Evolutionary conservation across 2,888 invertebrate species (phyloP).

Genomic region (Gerris lacustris): DNA sequence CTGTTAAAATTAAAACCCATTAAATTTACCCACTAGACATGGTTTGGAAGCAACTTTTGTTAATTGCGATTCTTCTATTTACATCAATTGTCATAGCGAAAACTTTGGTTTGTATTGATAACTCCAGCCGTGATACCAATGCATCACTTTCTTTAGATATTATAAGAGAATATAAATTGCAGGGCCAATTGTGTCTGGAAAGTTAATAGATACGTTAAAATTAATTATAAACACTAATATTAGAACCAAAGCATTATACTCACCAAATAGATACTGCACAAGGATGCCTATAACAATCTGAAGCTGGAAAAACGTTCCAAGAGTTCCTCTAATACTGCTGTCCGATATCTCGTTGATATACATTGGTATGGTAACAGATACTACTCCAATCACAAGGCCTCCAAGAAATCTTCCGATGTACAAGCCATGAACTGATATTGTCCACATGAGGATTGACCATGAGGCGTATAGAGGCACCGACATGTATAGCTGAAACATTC

Average conservation of each 20-base stretch:
- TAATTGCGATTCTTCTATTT: too few species aligned
- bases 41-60: too few species aligned
- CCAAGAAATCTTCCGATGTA: constrained; percentile 46
- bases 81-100: too few species aligned
- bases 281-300: constrained; percentile 53
- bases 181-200: too few species aligned
- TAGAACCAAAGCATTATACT: background rate
- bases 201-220: too few species aligned
- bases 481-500: constrained; percentile 6
- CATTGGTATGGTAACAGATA: constrained; percentile 52
- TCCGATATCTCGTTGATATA: constrained; percentile 55
- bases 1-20: too few species aligned
- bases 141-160: too few species aligned
- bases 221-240: too few species aligned
- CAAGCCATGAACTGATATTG: constrained; percentile 23
- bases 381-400: constrained; percentile 50
- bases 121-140: too few species aligned
- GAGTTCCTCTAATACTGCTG: constrained; percentile 46
- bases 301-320: constrained; percentile 57
- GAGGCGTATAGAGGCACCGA: constrained; percentile 5
- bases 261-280: constrained; percentile 43
- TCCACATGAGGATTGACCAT: background rate
- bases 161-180: too few species aligned
- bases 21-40: too few species aligned
- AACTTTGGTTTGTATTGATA: too few species aligned